phyloP scores from a whole-genome alignment of 2,888 invertebrate species.

The Xylota sylvarum region DNA sequence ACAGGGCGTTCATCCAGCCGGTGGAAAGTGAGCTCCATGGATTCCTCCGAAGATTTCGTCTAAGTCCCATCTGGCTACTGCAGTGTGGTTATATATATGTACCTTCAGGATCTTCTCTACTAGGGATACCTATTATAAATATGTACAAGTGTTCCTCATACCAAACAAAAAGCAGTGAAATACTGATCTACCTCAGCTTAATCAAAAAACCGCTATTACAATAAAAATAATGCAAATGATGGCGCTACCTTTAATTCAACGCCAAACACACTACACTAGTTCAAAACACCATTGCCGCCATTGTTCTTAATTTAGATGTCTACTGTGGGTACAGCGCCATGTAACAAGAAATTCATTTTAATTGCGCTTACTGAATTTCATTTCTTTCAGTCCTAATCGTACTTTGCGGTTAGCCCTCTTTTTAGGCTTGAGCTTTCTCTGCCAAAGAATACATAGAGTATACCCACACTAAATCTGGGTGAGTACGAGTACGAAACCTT shows the following conservation, averaged over 20 bases:
- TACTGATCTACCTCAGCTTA: no score
- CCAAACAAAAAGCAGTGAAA: no score
- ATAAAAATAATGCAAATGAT: no score
- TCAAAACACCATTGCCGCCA: neutral
- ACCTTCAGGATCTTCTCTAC: no score
- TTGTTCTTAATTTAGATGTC: neutral
- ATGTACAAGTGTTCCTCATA: no score
- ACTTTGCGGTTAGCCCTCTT: slow-evolving; percentile 28
- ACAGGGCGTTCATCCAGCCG: no score
- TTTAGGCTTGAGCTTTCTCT: slow-evolving; percentile 29
- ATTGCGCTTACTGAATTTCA: slow-evolving; percentile 27
- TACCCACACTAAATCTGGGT: slow-evolving; percentile 27
- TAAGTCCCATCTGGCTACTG: no score
- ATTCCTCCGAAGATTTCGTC: no score
- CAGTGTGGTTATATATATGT: no score
- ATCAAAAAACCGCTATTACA: no score
- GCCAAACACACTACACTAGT: neutral
- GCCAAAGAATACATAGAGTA: neutral
- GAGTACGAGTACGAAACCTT: slow-evolving; percentile 20
- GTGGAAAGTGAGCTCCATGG: no score
- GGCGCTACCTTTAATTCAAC: neutral
- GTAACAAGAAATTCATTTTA: slow-evolving; percentile 12
- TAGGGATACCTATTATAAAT: no score
- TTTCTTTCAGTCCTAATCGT: slow-evolving; percentile 11
- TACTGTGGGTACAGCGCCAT: neutral